These are phyloP conservation scores for Tenthredo mesomela DNA, from an alignment of 2,888 invertebrate genomes.

Conservation along the genomic window DNA sequence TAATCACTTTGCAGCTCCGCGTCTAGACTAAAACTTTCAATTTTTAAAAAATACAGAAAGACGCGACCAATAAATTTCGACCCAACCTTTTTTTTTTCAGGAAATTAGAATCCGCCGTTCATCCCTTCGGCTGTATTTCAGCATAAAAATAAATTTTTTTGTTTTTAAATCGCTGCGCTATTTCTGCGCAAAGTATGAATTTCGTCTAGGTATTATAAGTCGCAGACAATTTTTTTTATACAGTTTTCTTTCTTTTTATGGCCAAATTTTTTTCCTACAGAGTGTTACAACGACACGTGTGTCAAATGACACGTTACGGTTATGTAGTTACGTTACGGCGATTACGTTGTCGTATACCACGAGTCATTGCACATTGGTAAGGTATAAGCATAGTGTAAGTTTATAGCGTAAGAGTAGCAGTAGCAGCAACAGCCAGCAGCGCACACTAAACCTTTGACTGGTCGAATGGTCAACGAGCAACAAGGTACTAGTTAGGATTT, in stretches of 20 bases:
- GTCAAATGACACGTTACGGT: constrained; percentile 24
- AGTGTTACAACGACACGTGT: constrained; percentile 7
- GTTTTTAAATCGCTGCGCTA: too few relatives aligned
- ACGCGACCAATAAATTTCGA: not conserved
- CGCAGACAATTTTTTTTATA: not conserved
- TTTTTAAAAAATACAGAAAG: not conserved
- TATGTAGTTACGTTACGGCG: constrained; percentile 32
- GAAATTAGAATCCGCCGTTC: too few relatives aligned
- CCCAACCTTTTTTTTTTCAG: too few relatives aligned
- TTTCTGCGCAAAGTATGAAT: too few relatives aligned
- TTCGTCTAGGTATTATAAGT: not conserved
- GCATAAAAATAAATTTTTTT: too few relatives aligned
- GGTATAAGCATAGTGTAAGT: not conserved
- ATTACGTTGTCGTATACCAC: constrained; percentile 21
- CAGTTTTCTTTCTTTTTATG: not conserved
- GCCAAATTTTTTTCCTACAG: not conserved
- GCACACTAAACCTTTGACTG: constrained; percentile 30
- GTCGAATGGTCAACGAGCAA: constrained; percentile 57
- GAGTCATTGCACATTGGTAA: not conserved
- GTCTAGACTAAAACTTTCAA: not conserved
- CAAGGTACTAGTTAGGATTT: constrained; percentile 64
- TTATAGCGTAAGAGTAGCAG: not conserved
- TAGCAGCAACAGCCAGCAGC: not conserved
- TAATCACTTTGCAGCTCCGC: not conserved
- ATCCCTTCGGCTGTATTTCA: too few relatives aligned